Conservation (phyloP, 2,888 invertebrate species). For the Leucophora obtusa region DNA sequence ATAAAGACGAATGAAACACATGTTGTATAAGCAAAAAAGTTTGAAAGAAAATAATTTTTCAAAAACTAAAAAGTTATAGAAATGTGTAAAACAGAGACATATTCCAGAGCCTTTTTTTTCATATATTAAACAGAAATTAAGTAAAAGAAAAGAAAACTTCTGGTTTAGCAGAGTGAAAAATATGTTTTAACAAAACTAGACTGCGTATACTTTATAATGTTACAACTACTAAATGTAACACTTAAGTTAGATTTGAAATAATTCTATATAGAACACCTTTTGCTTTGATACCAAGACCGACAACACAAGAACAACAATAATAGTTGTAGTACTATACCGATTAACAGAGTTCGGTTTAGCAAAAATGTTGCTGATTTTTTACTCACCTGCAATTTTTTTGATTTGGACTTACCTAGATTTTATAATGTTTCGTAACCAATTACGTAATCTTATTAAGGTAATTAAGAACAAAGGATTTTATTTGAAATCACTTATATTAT, state of each 20-base stretch:
- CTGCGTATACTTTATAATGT: slow-evolving; percentile 23
- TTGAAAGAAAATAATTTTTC: slow-evolving; percentile 6
- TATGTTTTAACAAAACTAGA: slow-evolving; percentile 35
- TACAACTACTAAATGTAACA: slow-evolving; percentile 34
- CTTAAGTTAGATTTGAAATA: slow-evolving; percentile 27
- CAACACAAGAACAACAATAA: slow-evolving; percentile 21
- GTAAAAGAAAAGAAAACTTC: slow-evolving; percentile 17
- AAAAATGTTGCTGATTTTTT: too few relatives aligned
- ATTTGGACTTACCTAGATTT: too few relatives aligned
- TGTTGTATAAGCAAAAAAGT: slow-evolving; percentile 48
- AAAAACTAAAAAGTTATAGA: slow-evolving; percentile 21
- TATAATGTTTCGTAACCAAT: too few relatives aligned
- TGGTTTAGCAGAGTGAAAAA: slow-evolving; percentile 29
- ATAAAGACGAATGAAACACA: slow-evolving; percentile 32
- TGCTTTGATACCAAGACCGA: slow-evolving; percentile 6
- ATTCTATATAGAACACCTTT: slow-evolving; percentile 47
- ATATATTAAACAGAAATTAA: slow-evolving; percentile 25
- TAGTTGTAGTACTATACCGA: background rate
- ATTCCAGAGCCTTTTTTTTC: slow-evolving; percentile 21
- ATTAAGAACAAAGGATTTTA: too few relatives aligned
- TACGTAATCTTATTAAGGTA: too few relatives aligned
- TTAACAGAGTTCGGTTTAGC: background rate
- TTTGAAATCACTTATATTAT: too few relatives aligned
- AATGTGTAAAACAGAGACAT: slow-evolving; percentile 33
- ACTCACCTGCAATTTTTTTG: too few relatives aligned